Base-by-base conservation (phyloP, 2,113 vertebrate genomes). In the Cichladusa arquata region DNA sequence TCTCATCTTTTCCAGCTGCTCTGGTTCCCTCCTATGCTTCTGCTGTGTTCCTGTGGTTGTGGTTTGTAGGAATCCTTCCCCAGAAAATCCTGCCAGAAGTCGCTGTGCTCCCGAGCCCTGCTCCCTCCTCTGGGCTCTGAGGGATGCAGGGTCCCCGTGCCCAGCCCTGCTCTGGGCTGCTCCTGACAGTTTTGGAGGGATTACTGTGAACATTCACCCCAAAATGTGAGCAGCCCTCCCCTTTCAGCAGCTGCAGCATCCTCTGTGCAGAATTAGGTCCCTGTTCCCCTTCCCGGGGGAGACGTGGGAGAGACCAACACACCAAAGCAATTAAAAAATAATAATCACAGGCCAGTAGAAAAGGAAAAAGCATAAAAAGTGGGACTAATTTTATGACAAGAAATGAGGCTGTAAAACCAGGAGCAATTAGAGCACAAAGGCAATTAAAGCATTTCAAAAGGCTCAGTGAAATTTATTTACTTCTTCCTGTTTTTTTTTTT, bases 341-440 rank as follows among this genome's bases (percentile, higher is more conserved):
- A 90, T 93, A 79, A 90, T 90, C 91, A 81, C 92, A 92, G 93
- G 34, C 91, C 86, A 76, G 86, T 13, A 56, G 95, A 67, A 69
- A 86, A 95, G 71, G 79, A 81, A 87, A 76, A 93, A 54, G 42
- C 72, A 88, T 84, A 70, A 80, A 88, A 96, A 96, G 87, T 88
- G 81, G 86, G 94, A 86, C 90, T 87, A 77, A 86, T 91, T 96
- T 87, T 91, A 89, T 91, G 86, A 85, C 93, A 85, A 95, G 93
- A 91, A 95, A 93, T 57, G 73, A 93, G 90, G 88, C 92, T 91
- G 86, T 92, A 95, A 96, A 95, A 90, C 86, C 76, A 74, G 93
- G 91, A 95, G 88, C 95, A 95, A 95, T 96, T 95, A 92, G 92
- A 94, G 92, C 94, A 91, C 95, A 93, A 95, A 92, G 87, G 90